A percentile compares a stretch with the other conserved stretches of the same genome.
These are phyloP conservation scores for Sebastes miniatus DNA, from an alignment of 2,797 vertebrate genomes.

Conservation along the genomic window DNA sequence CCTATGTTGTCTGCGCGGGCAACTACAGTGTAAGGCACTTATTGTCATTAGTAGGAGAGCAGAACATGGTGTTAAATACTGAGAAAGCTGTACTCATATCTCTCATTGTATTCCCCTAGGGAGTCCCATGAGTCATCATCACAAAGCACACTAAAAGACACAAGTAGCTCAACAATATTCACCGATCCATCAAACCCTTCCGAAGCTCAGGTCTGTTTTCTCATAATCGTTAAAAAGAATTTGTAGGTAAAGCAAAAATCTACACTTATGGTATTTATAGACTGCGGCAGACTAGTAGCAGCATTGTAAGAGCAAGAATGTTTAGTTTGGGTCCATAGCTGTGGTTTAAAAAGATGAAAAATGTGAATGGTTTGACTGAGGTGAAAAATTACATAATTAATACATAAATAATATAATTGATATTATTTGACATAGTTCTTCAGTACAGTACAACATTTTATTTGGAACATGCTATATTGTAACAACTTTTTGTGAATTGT, in stretches of 20 bases:
- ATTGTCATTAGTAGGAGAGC: background rate
- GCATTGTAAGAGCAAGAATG: background rate
- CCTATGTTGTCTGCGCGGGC: background rate
- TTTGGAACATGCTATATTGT: background rate
- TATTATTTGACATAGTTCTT: background rate
- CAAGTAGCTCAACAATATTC: slow-evolving; percentile 11
- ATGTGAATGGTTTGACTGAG: background rate
- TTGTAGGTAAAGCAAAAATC: background rate
- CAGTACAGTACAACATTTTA: background rate
- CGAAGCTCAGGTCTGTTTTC: slow-evolving; percentile 14
- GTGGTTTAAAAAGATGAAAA: background rate
- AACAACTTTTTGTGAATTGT: background rate
- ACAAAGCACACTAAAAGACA: background rate
- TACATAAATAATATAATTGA: background rate
- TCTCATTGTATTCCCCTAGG: slow-evolving; percentile 7
- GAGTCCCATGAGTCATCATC: background rate
- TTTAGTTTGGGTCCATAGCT: background rate
- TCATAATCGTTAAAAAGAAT: background rate
- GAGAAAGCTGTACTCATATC: background rate
- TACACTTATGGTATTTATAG: background rate
- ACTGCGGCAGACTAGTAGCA: background rate
- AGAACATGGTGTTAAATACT: background rate
- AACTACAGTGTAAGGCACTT: slow-evolving; percentile 7
- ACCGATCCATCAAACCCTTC: background rate
- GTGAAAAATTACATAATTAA: background rate